These are phyloP conservation scores for Clanis bilineata DNA, from an alignment of 2,888 invertebrate species.

Conservation along the genomic window DNA sequence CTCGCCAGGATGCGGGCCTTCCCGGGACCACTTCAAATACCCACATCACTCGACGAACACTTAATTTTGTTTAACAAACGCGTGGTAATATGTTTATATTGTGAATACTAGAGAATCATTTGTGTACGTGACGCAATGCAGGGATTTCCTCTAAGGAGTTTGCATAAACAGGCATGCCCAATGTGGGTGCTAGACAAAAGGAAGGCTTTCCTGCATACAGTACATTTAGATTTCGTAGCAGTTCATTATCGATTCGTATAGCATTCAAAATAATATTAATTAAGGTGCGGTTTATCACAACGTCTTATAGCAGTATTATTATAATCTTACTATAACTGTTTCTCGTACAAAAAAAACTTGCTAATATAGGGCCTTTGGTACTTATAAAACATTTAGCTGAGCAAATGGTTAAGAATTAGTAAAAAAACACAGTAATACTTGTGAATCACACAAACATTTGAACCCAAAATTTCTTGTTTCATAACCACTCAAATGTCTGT, in stretches of 20 bases:
- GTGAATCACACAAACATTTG: too few species aligned
- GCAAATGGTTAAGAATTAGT: too few species aligned
- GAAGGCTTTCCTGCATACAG: not conserved
- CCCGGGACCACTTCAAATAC: slow-evolving; percentile 19
- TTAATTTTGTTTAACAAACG: slow-evolving; percentile 25
- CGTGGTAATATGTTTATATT: slow-evolving; percentile 7
- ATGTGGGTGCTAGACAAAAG: slow-evolving; percentile 8
- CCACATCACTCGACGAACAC: slow-evolving; percentile 31
- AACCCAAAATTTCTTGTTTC: too few species aligned
- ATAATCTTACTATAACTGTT: too few species aligned
- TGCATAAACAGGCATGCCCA: slow-evolving; percentile 13
- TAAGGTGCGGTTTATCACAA: too few species aligned
- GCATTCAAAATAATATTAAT: too few species aligned
- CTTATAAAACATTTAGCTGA: too few species aligned
- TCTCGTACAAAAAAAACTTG: too few species aligned
- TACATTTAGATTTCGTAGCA: not conserved
- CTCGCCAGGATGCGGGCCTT: slow-evolving; percentile 45
- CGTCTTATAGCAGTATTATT: too few species aligned
- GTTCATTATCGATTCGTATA: not conserved
- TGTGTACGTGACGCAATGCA: slow-evolving; percentile 9
- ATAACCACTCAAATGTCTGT: too few species aligned
- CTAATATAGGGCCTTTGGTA: too few species aligned
- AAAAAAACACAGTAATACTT: too few species aligned
- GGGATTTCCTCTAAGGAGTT: slow-evolving; percentile 8
- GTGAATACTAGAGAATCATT: not conserved